Evolutionary conservation across 2,888 invertebrate genomes (phyloP).

Genomic region (Sarcophaga carnaria): DNA sequence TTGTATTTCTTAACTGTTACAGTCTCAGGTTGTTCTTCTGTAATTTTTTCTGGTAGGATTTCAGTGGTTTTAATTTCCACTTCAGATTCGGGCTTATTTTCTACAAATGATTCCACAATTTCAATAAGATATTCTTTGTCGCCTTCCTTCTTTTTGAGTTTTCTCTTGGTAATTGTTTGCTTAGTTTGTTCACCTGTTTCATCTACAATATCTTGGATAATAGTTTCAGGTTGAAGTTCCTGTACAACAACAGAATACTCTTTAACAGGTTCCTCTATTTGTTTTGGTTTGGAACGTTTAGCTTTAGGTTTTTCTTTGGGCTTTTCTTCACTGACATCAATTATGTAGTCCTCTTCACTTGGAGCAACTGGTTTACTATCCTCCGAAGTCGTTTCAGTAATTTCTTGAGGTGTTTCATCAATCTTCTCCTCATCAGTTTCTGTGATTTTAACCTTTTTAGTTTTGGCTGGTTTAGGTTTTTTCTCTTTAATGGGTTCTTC

Average conservation of each 20-base stretch:
- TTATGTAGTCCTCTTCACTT: conserved; percentile 40
- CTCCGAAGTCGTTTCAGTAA: conserved; percentile 57
- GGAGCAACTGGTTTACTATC: conserved; percentile 29
- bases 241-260: conserved; percentile 76
- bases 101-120: conserved; percentile 80
- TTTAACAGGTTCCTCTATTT: conserved; percentile 60
- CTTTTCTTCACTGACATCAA: conserved; percentile 62
- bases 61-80: conserved; percentile 81
- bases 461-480: conserved; percentile 69
- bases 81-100: conserved; percentile 81
- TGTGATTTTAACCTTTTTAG: conserved; percentile 69
- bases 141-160: conserved; percentile 81
- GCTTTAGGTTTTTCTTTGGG: conserved; percentile 69
- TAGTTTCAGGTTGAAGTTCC: conserved; percentile 79
- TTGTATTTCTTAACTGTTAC: conserved; percentile 73
- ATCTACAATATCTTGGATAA: conserved; percentile 79
- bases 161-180: conserved; percentile 78
- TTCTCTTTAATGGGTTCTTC: conserved; percentile 64
- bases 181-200: conserved; percentile 76
- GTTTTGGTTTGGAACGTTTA: conserved; percentile 70
- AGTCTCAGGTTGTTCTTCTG: conserved; percentile 37
- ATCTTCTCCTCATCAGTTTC: conserved; percentile 83
- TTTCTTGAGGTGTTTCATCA: conserved; percentile 65
- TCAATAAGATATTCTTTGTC: conserved; percentile 81
- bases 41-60: conserved; percentile 72